phyloP scores from a whole-genome alignment of 1,140 invertebrate genomes.

The Stenopsyche tienmushanensis region DNA sequence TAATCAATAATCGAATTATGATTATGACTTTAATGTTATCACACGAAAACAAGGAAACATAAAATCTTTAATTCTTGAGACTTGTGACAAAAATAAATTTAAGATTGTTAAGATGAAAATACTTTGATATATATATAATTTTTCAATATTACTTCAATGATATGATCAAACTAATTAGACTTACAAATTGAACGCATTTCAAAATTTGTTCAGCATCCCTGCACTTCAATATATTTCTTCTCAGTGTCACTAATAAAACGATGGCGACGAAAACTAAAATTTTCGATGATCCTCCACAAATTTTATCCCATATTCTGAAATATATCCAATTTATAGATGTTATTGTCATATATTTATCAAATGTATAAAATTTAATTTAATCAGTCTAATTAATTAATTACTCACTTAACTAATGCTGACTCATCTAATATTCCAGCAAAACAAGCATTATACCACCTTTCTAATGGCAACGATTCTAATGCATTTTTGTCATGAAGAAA shows the following conservation, averaged over 20 bases:
- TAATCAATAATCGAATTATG: too few relatives aligned
- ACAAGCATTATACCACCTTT: conserved; percentile 76
- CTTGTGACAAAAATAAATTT: too few relatives aligned
- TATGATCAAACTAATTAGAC: too few relatives aligned
- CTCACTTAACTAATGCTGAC: conserved; percentile 72
- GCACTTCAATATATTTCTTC: conserved; percentile 64
- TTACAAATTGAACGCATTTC: conserved; percentile 67
- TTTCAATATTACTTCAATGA: too few relatives aligned
- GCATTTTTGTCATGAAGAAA: conserved; percentile 60
- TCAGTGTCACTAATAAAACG: conserved; percentile 69
- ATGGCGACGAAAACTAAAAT: conserved; percentile 78
- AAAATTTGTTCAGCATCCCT: conserved; percentile 60
- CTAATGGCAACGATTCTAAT: conserved; percentile 62
- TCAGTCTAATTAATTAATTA: conserved; percentile 25
- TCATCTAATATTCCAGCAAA: conserved; percentile 79
- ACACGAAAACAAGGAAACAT: too few relatives aligned
- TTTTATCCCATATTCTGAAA: conserved; percentile 84
- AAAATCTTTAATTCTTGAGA: too few relatives aligned
- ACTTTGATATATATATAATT: too few relatives aligned
- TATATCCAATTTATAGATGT: conserved; percentile 17
- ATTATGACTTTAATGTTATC: too few relatives aligned
- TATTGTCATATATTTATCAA: not conserved
- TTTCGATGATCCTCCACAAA: conserved; percentile 79
- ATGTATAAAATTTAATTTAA: conserved; percentile 12
- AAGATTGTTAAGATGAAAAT: too few relatives aligned